Evolutionary conservation across 1,140 invertebrate genomes (phyloP).

Genomic region (Drosophila eugracilis): DNA sequence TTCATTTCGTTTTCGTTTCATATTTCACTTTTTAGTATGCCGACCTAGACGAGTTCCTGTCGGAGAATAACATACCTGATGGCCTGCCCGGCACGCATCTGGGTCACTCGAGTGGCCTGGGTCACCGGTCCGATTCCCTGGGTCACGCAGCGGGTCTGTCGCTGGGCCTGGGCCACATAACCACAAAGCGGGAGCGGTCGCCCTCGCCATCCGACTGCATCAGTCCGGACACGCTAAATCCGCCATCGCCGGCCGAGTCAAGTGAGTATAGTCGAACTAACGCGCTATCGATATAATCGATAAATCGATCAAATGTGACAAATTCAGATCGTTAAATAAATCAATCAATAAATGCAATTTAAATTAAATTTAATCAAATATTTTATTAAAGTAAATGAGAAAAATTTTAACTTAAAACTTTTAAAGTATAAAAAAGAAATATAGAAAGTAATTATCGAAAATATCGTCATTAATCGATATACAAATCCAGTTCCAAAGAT

Average conservation of each 20-base stretch:
- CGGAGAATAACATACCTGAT: constrained; percentile 95
- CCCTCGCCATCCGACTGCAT: constrained; percentile 93
- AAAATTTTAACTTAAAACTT: too few relatives aligned
- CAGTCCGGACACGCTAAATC: constrained; percentile 93
- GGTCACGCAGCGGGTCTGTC: constrained; percentile 86
- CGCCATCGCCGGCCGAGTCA: constrained; percentile 93
- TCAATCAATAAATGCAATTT: constrained; percentile 14
- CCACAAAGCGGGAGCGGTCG: constrained; percentile 91
- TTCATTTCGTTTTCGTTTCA: constrained; percentile 23
- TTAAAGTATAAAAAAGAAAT: neutral
- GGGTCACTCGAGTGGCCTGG: constrained; percentile 85
- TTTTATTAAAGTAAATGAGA: too few relatives aligned
- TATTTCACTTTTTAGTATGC: constrained; percentile 90
- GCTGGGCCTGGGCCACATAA: constrained; percentile 86
- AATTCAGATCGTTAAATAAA: constrained; percentile 24
- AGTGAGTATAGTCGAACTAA: constrained; percentile 87
- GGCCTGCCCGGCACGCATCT: constrained; percentile 88
- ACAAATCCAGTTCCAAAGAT: neutral
- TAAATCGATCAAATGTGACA: constrained; percentile 2
- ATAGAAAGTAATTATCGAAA: too few relatives aligned
- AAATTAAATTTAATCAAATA: neutral
- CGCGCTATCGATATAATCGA: neutral
- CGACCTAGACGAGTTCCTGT: constrained; percentile 97
- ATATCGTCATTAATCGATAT: neutral
- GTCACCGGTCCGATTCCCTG: constrained; percentile 85